Evolutionary conservation across 2,888 invertebrate species (phyloP).

Genomic region (Argyresthia albistria): DNA sequence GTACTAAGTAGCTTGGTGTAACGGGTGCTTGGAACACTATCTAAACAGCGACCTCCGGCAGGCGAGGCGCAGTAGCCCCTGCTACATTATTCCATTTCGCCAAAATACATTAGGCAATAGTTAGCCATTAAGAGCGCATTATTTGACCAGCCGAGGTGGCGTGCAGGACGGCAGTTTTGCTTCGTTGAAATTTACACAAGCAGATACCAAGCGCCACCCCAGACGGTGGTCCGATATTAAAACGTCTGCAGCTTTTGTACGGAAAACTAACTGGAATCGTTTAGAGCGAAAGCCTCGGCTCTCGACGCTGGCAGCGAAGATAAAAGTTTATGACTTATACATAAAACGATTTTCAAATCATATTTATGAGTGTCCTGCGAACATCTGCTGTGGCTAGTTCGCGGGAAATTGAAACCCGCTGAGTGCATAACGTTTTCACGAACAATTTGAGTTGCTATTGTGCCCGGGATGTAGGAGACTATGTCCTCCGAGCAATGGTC

Average conservation of each 20-base stretch:
- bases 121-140: slow-evolving; percentile 62
- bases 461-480: slow-evolving; percentile 41
- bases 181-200: slow-evolving; percentile 55
- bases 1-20: too few species aligned
- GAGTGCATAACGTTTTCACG: slow-evolving; percentile 64
- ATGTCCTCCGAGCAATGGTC: slow-evolving; percentile 54
- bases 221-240: slow-evolving; percentile 55
- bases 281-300: slow-evolving; percentile 34
- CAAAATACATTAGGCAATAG: slow-evolving; percentile 67
- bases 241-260: slow-evolving; percentile 64
- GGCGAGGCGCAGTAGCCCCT: slow-evolving; percentile 20
- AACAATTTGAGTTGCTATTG: slow-evolving; percentile 68
- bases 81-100: slow-evolving; percentile 46
- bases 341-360: slow-evolving; percentile 71
- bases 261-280: slow-evolving; percentile 56
- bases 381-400: slow-evolving; percentile 63
- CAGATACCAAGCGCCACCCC: slow-evolving; percentile 42
- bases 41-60: slow-evolving; percentile 48
- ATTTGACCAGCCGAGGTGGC: slow-evolving; percentile 65
- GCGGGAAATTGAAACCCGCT: slow-evolving; percentile 65
- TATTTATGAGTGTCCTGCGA: slow-evolving; percentile 62
- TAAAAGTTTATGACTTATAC: slow-evolving; percentile 71
- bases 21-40: slow-evolving; percentile 27
- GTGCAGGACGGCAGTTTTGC: slow-evolving; percentile 54
- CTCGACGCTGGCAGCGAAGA: slow-evolving; percentile 40